These are phyloP conservation scores for Apodemus speciosus DNA, from an alignment of 2,113 vertebrate species.

Conservation along the genomic window DNA sequence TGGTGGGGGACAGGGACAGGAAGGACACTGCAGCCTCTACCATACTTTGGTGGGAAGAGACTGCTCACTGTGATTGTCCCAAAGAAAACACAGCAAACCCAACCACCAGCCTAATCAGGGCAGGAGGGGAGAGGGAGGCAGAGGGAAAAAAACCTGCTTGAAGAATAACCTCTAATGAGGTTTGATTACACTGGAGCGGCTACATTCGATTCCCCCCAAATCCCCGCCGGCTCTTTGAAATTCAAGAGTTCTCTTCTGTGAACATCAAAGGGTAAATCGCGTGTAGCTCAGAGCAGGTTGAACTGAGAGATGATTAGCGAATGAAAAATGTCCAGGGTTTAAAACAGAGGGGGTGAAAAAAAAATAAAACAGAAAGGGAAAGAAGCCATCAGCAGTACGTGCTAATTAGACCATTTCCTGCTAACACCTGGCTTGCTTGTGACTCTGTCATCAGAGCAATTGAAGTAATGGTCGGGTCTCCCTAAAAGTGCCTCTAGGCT, in stretches of 20 bases:
- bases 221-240: slow-evolving; percentile 87
- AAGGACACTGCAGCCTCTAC: slow-evolving; percentile 70
- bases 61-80: slow-evolving; percentile 45
- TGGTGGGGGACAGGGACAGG: slow-evolving; percentile 25
- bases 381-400: slow-evolving; percentile 80
- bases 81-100: slow-evolving; percentile 72
- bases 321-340: slow-evolving; percentile 81
- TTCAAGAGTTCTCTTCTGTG: slow-evolving; percentile 88
- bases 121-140: slow-evolving; percentile 57
- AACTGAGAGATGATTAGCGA: slow-evolving; percentile 85
- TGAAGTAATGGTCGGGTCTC: slow-evolving; percentile 68
- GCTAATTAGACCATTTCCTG: slow-evolving; percentile 85
- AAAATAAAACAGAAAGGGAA: neutral
- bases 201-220: slow-evolving; percentile 83
- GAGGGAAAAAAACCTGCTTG: slow-evolving; percentile 77
- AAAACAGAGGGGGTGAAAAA: slow-evolving; percentile 33
- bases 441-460: slow-evolving; percentile 79
- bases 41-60: neutral
- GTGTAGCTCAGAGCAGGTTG: slow-evolving; percentile 77
- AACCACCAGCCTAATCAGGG: slow-evolving; percentile 81
- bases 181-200: slow-evolving; percentile 85
- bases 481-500: neutral
- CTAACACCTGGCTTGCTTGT: slow-evolving; percentile 86
- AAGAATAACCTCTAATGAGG: slow-evolving; percentile 89
- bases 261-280: slow-evolving; percentile 88